Base-by-base conservation (phyloP, 2,797 vertebrate genomes). In the Argentina silus region DNA sequence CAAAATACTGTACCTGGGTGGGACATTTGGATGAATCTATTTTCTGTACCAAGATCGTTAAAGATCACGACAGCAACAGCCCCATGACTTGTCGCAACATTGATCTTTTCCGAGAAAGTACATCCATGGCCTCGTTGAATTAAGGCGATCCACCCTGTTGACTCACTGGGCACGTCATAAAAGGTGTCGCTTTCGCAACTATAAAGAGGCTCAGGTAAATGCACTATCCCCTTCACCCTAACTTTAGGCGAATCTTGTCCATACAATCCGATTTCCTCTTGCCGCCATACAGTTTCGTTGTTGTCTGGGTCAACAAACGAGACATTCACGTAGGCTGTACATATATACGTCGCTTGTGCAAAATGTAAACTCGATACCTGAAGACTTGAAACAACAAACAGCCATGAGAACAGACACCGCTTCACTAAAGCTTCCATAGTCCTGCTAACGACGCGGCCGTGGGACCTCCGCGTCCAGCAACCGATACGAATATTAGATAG, bases 31-130 rank as follows among this genome's bases (percentile, higher is more conserved):
- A 95, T 92, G 79, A 96, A 91, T 44, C 92, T 90, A 84, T 93
- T 93, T 72, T 91, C 90, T n/a, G 89, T 88, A 14, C 92, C 94
- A 0, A 85, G 78, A 74, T 91, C 93, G 88, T 96, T 96, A 86
- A 90, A 95, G 83, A 96, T 93, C 67, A 95, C 92, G 11, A 89
- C 95, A 71, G 91, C 95, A n/a, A 72, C 65, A 6, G 95, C 95
- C 42, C 94, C 94, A 45, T 79, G 87, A 0, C 79, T 70, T 0
- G 83, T 81, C 17, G 94, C 95, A 71, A 88, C 80, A 10, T 89
- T 91, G 82, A 96, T 95, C 85, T 96, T 96, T 19, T 94, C 89
- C 4, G 91, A 86, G 84, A 96, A 96, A 67, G 94, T 94, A 87
- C 95, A 96, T 51, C 93, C 94, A 60, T 93, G 89, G 64, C 95